Evolutionary conservation across 2,113 vertebrate species (phyloP).

Genomic region (Pedionomus torquatus): DNA sequence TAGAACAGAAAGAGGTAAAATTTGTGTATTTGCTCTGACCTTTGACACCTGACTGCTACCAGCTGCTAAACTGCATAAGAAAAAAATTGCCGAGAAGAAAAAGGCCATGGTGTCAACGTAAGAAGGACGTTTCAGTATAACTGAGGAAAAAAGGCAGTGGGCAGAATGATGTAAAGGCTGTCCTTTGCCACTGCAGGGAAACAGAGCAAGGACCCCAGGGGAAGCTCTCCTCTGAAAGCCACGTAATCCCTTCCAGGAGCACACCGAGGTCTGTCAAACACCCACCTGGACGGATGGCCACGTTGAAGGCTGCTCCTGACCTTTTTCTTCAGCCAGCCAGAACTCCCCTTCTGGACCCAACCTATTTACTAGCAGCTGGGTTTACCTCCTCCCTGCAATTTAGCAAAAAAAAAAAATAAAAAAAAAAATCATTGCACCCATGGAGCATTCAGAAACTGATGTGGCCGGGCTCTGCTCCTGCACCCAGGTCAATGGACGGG

Average conservation of each 20-base stretch:
- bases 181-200: neutral
- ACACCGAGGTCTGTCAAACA: neutral
- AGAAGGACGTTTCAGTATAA: neutral
- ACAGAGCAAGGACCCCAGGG: neutral
- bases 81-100: neutral
- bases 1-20: neutral
- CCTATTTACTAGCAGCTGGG: neutral
- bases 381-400: neutral
- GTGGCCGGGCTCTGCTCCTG: neutral
- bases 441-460: neutral
- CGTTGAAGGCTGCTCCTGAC: constrained; percentile 22
- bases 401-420: neutral
- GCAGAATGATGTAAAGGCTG: constrained; percentile 17
- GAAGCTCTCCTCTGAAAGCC: neutral
- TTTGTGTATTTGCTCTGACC: neutral
- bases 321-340: constrained; percentile 7
- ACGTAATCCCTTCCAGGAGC: neutral
- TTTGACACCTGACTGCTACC: neutral
- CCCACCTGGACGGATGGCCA: neutral
- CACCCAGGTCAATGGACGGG: accelerated
- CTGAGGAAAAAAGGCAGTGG: neutral
- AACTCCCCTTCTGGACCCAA: neutral
- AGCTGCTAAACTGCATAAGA: neutral
- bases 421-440: neutral
- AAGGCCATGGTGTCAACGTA: neutral